A percentile compares a stretch with the other conserved stretches of the same genome.
phyloP scores from a whole-genome alignment of 2,113 vertebrate species.

The Cinclus cinclus region DNA sequence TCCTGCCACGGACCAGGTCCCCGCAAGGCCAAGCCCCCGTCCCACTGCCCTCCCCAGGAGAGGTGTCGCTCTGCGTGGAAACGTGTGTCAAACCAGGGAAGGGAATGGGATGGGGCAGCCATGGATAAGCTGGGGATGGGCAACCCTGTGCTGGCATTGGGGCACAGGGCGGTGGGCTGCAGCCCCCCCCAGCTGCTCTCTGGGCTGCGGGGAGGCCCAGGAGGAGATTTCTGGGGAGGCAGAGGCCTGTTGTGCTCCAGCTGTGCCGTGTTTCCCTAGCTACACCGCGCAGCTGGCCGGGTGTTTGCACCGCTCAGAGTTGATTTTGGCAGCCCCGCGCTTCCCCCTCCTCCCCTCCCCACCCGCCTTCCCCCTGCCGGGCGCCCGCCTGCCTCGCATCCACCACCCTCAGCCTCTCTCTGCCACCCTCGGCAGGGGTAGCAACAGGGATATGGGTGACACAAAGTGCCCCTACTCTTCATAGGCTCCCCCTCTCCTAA shows the following conservation, averaged over 20 bases:
- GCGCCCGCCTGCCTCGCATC: not conserved
- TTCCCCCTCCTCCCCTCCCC: conserved; percentile 17
- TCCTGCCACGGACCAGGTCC: not conserved
- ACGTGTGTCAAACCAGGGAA: accelerated
- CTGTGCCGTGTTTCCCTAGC: conserved; percentile 64
- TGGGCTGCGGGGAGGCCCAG: not conserved
- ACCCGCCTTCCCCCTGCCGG: not conserved
- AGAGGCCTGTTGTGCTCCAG: conserved; percentile 56
- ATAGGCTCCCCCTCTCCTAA: accelerated
- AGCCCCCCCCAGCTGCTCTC: not conserved
- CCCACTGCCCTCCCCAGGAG: not conserved
- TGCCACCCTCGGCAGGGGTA: accelerated
- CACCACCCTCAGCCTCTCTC: not conserved
- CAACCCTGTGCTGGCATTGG: not conserved
- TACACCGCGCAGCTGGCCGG: conserved; percentile 59
- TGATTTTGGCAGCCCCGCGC: conserved; percentile 46
- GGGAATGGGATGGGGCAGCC: not conserved
- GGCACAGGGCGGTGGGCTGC: accelerated
- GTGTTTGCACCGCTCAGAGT: conserved; percentile 54
- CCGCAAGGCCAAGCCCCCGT: not conserved
- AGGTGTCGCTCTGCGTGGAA: accelerated
- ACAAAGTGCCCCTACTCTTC: not conserved
- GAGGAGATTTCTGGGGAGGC: conserved; percentile 35
- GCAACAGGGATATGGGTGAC: not conserved
- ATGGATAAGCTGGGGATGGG: accelerated